Conservation (phyloP, 2,888 invertebrate genomes). For the Coelogynopora nodosa region DNA sequence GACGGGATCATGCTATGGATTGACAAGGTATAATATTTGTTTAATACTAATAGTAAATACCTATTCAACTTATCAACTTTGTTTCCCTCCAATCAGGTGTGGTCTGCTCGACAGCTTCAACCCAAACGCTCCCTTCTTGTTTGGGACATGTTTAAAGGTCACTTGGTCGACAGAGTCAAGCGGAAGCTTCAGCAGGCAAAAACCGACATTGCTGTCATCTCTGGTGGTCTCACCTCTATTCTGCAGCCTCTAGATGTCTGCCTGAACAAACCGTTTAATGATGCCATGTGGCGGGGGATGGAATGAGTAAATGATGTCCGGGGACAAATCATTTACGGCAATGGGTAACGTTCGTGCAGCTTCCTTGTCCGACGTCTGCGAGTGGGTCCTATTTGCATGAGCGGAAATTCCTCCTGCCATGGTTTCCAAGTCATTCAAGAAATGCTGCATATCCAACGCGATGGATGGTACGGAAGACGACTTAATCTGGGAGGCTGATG, state of each 20-base stretch:
- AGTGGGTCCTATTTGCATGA: background rate
- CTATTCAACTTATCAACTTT: background rate
- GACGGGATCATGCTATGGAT: constrained; percentile 33
- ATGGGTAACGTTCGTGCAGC: background rate
- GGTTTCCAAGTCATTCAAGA: background rate
- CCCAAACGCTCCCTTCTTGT: constrained; percentile 19
- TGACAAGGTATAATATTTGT: background rate
- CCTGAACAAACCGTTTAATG: constrained; percentile 43
- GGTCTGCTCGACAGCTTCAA: constrained; percentile 16
- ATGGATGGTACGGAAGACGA: background rate
- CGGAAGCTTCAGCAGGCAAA: constrained; percentile 4
- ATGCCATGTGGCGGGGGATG: background rate
- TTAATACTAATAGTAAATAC: background rate
- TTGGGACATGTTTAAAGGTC: constrained; percentile 33
- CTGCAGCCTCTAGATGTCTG: constrained; percentile 44
- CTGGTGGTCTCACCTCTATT: background rate
- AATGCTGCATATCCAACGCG: background rate
- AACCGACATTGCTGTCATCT: background rate
- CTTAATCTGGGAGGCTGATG: background rate
- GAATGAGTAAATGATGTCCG: constrained; percentile 17
- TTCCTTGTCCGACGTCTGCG: background rate
- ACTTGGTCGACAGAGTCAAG: constrained; percentile 1
- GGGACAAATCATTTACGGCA: background rate
- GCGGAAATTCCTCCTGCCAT: background rate
- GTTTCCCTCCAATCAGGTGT: background rate